Percentiles rank a stretch among this genome's conserved stretches.
phyloP scores from a whole-genome alignment of 2,888 invertebrate species.

The Chloroclystis v-ata region DNA sequence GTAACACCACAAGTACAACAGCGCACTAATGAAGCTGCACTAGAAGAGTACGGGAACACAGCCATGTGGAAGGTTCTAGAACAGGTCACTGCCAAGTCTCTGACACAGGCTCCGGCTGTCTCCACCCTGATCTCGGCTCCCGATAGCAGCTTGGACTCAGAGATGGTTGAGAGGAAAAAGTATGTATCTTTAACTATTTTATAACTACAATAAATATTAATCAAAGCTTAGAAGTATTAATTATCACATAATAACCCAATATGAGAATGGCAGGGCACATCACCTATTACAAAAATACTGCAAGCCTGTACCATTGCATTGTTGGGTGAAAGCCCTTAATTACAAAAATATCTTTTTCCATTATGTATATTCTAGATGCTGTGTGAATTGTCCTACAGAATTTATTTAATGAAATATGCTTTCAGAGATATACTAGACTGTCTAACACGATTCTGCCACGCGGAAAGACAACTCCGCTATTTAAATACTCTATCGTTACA shows the following conservation, averaged over 20 bases:
- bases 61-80: conserved; percentile 49
- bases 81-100: conserved; percentile 45
- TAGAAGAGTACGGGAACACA: conserved; percentile 45
- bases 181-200: conserved; percentile 28
- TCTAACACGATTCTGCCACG: conserved; percentile 36
- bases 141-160: conserved; percentile 37
- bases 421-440: conserved; percentile 48
- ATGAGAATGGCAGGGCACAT: no score
- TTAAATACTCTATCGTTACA: conserved; percentile 36
- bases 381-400: no score
- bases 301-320: no score
- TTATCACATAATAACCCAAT: no score
- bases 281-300: no score
- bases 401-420: no score
- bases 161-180: conserved; percentile 51
- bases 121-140: conserved; percentile 41
- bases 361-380: no score
- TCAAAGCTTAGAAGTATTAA: no score
- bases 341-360: no score
- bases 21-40: conserved; percentile 28
- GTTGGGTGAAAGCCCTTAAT: no score
- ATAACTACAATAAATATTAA: no score
- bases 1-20: conserved; percentile 38
- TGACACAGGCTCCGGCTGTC: conserved; percentile 48
- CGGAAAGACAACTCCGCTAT: conserved; percentile 40